Evolutionary conservation across 2,797 vertebrate genomes (phyloP), one percentile per base, ranked within the genome.

Genomic region (Rhinoraja longicauda): DNA sequence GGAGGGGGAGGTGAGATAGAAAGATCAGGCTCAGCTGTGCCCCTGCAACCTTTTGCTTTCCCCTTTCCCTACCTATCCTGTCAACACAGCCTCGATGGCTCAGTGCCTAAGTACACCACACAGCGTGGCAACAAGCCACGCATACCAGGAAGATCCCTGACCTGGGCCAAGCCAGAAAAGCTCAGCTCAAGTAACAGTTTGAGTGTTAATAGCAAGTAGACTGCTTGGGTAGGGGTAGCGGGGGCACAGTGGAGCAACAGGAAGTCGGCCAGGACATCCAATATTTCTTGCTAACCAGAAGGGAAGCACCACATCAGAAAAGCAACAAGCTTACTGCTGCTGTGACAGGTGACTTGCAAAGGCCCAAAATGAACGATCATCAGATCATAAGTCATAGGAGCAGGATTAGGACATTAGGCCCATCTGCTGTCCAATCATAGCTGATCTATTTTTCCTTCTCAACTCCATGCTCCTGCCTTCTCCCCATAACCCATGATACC

Each of bases 71-170:
- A 67, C 84, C 84, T 36, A 88, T 36, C 15, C 62, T 67, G 84
- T 88, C 84, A 88, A 88, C 84, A 88, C n/a, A 67, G 15, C 84
- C 62, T 88, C 2, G n/a, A 88, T 88, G 84, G 59, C 84, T 88
- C 62, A 88, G 19, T 88, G 84, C 84, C 84, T 67, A 88, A 88
- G n/a, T 88, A 88, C 62, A 88, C 84, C 88, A 19, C n/a, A 21
- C n/a, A 88, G 62, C n/a, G 17, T 88, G 62, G 84, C 84, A 67
- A 62, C 8, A 19, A 10, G 84, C 84, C 84, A 88, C 9, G 39
- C 84, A 88, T 88, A 67, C n/a, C 84, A 88, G 62, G 29, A 64
- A 88, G 59, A 32, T 67, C 84, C 62, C 62, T 36, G 84, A 62
- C 36, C 84, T 36, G 8, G 2, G 17, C n/a, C 10, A 3, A 84